Base-by-base conservation (phyloP, 2,888 invertebrate species). In the Kuschelorhynchus macadamiae region DNA sequence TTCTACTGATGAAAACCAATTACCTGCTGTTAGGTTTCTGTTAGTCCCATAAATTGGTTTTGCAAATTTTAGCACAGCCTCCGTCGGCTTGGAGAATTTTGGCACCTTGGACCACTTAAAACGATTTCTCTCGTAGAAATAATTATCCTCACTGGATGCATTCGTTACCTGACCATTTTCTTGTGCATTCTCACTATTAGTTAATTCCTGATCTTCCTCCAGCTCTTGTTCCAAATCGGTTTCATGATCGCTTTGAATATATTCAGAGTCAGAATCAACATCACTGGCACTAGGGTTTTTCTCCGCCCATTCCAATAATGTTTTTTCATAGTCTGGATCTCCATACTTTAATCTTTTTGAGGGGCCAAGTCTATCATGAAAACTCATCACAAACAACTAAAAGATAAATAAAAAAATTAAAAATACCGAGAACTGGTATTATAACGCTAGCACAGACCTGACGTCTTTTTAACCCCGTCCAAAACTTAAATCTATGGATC, bases 11-110 rank as follows among this genome's bases (percentile, higher is more conserved):
- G 72, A 69, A 66, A 71, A 76, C 72, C 72, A 72, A 59, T 71
- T 75, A 30, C 72, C 74, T 7, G 67, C 70, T 11, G 73, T 75
- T 14, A 76, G 52, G 57, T 74, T 75, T 46, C 73, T 39, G 52
- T 75, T 75, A 17, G 62, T 71, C 4, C 61, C 62, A n/a, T 64
- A 49, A 47, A 72, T 67, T 49, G 70, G 72, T 61, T 65, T 59
- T 9, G 70, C 25, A 17, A 74, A 56, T 18, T 72, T 53, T 9
- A 73, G 47, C 7, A 71, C 69, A 14, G 42, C 41, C 49, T 67
- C 60, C 7, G 70, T 47, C 14, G 66, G 71, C n/a, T 44, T 55
- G 16, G 30, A 21, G 7, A 5, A 25, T 25, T 25, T 25, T 18
- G 47, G 20, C 25, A 5, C 20, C 18, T 47, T 47, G 47, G 47